Evolutionary conservation across 2,797 vertebrate species (phyloP).

Genomic region (Craterocephalus amniculus): DNA sequence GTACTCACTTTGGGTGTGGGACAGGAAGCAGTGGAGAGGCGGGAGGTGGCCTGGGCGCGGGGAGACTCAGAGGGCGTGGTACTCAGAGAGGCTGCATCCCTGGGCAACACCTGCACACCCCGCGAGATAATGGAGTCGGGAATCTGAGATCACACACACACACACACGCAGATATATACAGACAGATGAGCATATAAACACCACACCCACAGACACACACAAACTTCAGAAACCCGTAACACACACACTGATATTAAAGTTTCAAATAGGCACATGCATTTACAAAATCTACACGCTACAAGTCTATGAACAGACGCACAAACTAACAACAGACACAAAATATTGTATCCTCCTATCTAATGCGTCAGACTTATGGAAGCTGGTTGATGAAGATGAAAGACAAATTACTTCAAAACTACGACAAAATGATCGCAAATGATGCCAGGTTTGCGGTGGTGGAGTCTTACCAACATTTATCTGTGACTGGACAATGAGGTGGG

Average conservation of each 20-base stretch:
- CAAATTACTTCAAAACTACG: conserved; percentile 27
- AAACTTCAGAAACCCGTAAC: neutral
- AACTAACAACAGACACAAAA: conserved; percentile 3
- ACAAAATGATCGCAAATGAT: conserved; percentile 34
- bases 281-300: conserved; percentile 16
- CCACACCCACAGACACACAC: conserved; percentile 2
- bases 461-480: conserved; percentile 70
- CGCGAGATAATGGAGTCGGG: conserved; percentile 98
- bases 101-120: conserved; percentile 97
- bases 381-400: conserved; percentile 27
- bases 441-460: conserved; percentile 39
- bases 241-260: conserved; percentile 24
- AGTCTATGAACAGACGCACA: conserved; percentile 28
- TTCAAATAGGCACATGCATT: conserved; percentile 5
- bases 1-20: conserved; percentile 97
- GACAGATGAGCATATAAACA: conserved; percentile 17
- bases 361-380: conserved; percentile 1
- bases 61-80: conserved; percentile 99
- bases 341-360: neutral
- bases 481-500: conserved; percentile 68
- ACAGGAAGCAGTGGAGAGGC: conserved; percentile 98
- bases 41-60: conserved; percentile 97
- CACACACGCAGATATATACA: conserved; percentile 25
- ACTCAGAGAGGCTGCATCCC: conserved; percentile 97
- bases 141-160: conserved; percentile 84